A percentile compares a stretch with the other conserved stretches of the same genome.
phyloP scores from a whole-genome alignment of 2,888 invertebrate species.

The Andrena dorsata region DNA sequence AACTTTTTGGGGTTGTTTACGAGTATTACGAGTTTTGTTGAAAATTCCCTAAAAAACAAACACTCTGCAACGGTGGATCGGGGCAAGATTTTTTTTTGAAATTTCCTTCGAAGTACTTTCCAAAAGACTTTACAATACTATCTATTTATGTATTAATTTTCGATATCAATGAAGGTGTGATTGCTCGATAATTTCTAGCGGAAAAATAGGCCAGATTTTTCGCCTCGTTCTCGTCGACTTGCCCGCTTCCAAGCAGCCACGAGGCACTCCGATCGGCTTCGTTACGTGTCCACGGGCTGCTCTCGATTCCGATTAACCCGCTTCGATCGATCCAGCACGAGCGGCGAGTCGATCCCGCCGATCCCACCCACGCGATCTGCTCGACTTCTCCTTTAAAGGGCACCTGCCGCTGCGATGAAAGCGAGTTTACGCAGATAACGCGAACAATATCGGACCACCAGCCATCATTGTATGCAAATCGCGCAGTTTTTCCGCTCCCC shows the following conservation, averaged over 20 bases:
- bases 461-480: slow-evolving; percentile 52
- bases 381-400: slow-evolving; percentile 64
- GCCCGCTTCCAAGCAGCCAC: slow-evolving; percentile 22
- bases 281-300: slow-evolving; percentile 41
- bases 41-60: too few relatives aligned
- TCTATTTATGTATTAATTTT: too few relatives aligned
- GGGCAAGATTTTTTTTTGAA: too few relatives aligned
- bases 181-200: background rate
- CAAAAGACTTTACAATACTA: background rate
- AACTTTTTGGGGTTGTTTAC: too few relatives aligned
- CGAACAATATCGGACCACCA: slow-evolving; percentile 31
- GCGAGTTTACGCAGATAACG: slow-evolving; percentile 58
- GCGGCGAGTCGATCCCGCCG: slow-evolving; percentile 54
- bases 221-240: slow-evolving; percentile 23
- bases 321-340: slow-evolving; percentile 61
- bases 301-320: slow-evolving; percentile 67
- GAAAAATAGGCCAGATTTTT: background rate
- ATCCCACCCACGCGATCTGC: slow-evolving; percentile 62
- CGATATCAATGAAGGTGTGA: background rate
- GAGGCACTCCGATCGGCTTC: slow-evolving; percentile 38
- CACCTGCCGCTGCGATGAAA: slow-evolving; percentile 63
- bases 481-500: background rate
- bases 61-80: too few relatives aligned
- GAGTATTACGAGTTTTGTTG: too few relatives aligned
- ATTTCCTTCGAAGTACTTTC: background rate